Evolutionary conservation across 1,140 invertebrate genomes (phyloP).

Genomic region (Cryptotermes secundus): DNA sequence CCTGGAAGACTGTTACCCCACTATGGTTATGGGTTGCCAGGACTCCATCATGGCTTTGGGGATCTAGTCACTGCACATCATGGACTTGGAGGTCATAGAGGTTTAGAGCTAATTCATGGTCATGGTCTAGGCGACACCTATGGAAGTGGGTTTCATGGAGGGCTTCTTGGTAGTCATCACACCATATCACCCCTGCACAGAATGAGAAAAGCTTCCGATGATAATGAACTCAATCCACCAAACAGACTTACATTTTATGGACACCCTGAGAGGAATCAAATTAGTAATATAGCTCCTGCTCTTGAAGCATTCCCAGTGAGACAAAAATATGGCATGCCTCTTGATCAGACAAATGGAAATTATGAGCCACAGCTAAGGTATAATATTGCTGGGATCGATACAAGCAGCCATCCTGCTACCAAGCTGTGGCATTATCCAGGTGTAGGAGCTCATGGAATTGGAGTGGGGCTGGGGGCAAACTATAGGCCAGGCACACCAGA

Average conservation of each 20-base stretch:
- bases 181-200: neutral
- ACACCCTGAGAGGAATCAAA: neutral
- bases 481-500: no score
- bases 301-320: no score
- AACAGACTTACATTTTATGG: neutral
- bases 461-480: no score
- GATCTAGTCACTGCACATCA: neutral
- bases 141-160: neutral
- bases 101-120: neutral
- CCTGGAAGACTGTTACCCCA: neutral
- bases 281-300: neutral
- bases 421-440: neutral
- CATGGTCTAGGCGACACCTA: neutral
- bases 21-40: neutral
- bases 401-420: neutral
- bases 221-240: neutral
- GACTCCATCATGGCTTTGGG: neutral
- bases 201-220: neutral
- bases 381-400: neutral
- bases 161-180: neutral
- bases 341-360: neutral
- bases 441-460: no score
- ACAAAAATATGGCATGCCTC: no score
- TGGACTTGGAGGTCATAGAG: neutral
- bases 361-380: neutral